Conservation (phyloP, 2,113 vertebrate species). For the Thermophis baileyi region DNA sequence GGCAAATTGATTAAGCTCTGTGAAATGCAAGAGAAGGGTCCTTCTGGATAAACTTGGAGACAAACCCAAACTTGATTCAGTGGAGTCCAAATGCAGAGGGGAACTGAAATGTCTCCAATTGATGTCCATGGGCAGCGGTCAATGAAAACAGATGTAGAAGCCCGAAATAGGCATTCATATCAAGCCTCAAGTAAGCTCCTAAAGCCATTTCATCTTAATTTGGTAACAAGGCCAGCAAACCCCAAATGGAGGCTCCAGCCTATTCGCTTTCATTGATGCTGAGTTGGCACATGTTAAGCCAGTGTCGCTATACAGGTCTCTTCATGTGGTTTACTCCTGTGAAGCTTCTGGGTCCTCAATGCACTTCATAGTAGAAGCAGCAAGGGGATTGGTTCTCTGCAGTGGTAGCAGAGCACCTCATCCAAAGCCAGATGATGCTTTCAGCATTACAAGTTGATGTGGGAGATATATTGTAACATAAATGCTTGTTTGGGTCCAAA, state of each 20-base stretch:
- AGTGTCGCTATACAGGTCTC: not conserved
- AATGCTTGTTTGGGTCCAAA: constrained; percentile 57
- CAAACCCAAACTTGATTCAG: constrained; percentile 7
- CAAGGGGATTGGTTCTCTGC: constrained; percentile 8
- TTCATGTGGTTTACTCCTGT: not conserved
- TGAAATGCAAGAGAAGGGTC: not conserved
- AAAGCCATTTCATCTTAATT: constrained; percentile 18
- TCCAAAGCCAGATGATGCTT: constrained; percentile 34
- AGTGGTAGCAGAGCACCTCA: constrained; percentile 23
- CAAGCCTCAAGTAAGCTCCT: not conserved
- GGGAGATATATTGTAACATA: constrained; percentile 61
- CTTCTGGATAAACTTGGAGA: not conserved
- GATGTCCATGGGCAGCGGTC: not conserved
- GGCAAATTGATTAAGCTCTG: not conserved
- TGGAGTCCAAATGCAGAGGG: not conserved
- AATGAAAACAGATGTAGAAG: not conserved
- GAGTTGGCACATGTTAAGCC: constrained; percentile 21
- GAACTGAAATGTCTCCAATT: not conserved
- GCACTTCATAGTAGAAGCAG: not conserved
- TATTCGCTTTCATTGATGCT: not conserved
- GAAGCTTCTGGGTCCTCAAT: not conserved
- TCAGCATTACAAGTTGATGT: constrained; percentile 47
- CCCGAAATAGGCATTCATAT: not conserved
- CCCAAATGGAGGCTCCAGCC: not conserved
- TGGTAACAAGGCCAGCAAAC: not conserved